These are phyloP conservation scores for Meandrusa payeni DNA, from an alignment of 2,888 invertebrate genomes.

Conservation along the genomic window DNA sequence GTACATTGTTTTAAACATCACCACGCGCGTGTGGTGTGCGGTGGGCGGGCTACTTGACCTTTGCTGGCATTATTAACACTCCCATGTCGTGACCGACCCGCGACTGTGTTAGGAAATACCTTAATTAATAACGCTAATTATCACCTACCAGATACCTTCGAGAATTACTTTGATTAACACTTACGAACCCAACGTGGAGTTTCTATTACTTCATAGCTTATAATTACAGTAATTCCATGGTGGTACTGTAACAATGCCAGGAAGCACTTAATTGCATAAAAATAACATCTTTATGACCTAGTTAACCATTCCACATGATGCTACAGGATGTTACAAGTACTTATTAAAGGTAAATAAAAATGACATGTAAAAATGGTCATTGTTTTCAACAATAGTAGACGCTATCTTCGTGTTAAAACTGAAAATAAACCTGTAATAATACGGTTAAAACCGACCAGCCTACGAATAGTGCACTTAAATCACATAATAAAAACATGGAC, in stretches of 20 bases:
- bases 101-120: slow-evolving; percentile 48
- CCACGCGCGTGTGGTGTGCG: slow-evolving; percentile 26
- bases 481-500: slow-evolving; percentile 30
- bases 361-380: too few relatives aligned
- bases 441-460: slow-evolving; percentile 1
- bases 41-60: slow-evolving; percentile 47
- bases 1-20: slow-evolving; percentile 6
- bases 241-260: slow-evolving; percentile 19
- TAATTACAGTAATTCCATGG: slow-evolving; percentile 12
- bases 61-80: slow-evolving; percentile 46
- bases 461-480: slow-evolving; percentile 24
- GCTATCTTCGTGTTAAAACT: too few relatives aligned
- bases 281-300: not conserved
- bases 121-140: slow-evolving; percentile 63
- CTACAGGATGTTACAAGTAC: too few relatives aligned
- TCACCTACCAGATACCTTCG: slow-evolving; percentile 34
- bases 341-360: too few relatives aligned
- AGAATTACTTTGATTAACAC: slow-evolving; percentile 32
- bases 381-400: too few relatives aligned
- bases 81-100: slow-evolving; percentile 48
- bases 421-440: not conserved
- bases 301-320: too few relatives aligned
- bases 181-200: slow-evolving; percentile 29
- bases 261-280: slow-evolving; percentile 7
- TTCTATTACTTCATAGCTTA: not conserved